Evolutionary conservation across 2,888 invertebrate species (phyloP).

Genomic region (Spodoptera exigua): DNA sequence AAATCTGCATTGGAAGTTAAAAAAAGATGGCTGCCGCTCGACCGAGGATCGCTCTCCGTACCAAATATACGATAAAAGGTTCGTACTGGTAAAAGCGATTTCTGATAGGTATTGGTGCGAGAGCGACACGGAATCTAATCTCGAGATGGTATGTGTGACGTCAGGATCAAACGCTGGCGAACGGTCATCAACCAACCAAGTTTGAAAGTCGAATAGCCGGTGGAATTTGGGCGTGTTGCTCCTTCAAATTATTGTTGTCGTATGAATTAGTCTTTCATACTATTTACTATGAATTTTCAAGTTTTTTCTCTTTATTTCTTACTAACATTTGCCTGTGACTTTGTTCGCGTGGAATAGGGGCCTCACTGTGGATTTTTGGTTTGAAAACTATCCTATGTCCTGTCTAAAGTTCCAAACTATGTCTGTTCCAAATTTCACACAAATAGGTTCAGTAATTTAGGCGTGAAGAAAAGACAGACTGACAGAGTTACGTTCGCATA

Average conservation of each 20-base stretch:
- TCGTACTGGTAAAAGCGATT: constrained; percentile 41
- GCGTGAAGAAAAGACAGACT: no score
- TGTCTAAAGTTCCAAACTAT: no score
- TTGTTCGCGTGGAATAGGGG: no score
- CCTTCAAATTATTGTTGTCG: neutral
- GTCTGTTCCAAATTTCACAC: no score
- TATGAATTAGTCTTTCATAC: no score
- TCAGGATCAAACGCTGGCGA: constrained; percentile 37
- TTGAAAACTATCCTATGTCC: no score
- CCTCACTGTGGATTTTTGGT: no score
- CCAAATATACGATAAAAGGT: constrained; percentile 33
- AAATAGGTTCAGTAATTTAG: no score
- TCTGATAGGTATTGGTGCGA: constrained; percentile 50
- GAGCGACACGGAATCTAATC: constrained; percentile 52
- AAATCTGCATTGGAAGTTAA: constrained; percentile 22
- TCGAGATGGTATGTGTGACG: constrained; percentile 48
- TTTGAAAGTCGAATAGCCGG: constrained; percentile 42
- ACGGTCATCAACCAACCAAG: constrained; percentile 42
- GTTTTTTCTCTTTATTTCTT: no score
- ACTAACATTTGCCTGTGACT: no score
- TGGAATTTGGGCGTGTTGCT: constrained; percentile 10
- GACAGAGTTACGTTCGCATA: no score
- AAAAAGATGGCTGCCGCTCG: constrained; percentile 1
- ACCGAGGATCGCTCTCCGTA: neutral
- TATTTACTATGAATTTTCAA: no score